Evolutionary conservation across 2,888 invertebrate genomes (phyloP), one percentile per base, ranked within the genome.

Genomic region (Seira musarum): DNA sequence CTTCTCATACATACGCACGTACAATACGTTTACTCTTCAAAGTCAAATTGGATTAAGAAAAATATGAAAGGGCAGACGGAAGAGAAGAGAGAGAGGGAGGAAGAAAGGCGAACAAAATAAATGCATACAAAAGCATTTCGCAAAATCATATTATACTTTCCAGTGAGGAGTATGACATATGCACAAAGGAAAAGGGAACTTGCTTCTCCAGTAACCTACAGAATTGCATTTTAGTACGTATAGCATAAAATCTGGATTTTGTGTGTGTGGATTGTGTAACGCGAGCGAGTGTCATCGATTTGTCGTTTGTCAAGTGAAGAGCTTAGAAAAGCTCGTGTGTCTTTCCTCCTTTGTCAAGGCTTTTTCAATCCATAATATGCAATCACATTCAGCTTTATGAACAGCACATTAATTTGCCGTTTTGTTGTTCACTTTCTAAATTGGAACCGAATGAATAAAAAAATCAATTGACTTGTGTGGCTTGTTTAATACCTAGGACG

Each of bases 401-500:
- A 15, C 49, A 13, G 49, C 17, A 49, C 49, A 13, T 13, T 49
- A 2, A 49, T 30, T 30, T 30, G 2, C 30, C 8, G 30, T 30
- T 30, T 30, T 8, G 30, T 30, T n/a, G n/a, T n/a, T n/a, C n/a
- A n/a, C n/a, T n/a, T n/a, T n/a, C n/a, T n/a, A n/a, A n/a, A n/a
- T n/a, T n/a, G 30, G 30, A 30, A 30, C 3, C 8, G 30, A n/a
- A 49, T n/a, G n/a, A n/a, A n/a, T n/a, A 49, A n/a, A n/a, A 49
- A 49, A 49, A 49, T 49, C 49, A 49, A 49, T 49, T 49, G 49
- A 49, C 49, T 49, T 49, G 49, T n/a, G 30, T 49, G n/a, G n/a
- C 17, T 49, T n/a, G 17, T 49, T 2, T 13, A 49, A 49, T 8
- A n/a, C 40, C 40, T 8, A 49, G 15, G 49, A 49, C 8, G 49